Conservation (phyloP, 2,797 vertebrate species). For the Hypotaenidia okinawae region DNA sequence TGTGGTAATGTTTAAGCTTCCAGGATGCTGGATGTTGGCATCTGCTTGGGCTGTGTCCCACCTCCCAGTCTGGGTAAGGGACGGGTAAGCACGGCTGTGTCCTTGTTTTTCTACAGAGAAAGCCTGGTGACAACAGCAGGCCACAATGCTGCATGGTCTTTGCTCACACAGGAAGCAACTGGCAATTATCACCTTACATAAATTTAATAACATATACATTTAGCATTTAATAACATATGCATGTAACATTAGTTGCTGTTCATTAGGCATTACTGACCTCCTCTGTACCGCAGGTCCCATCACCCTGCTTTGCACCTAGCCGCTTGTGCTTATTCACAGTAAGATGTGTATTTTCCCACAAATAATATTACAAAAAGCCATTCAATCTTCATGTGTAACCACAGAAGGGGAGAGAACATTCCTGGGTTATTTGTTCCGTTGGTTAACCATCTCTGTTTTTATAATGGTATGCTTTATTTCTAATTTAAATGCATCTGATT, state of each 20-base stretch:
- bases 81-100: neutral
- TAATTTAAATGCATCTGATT: neutral
- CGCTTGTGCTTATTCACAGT: neutral
- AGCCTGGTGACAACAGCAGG: neutral
- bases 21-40: neutral
- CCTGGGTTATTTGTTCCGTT: neutral
- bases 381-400: neutral
- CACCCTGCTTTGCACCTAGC: neutral
- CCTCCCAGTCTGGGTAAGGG: neutral
- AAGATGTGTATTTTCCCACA: neutral
- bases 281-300: neutral
- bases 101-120: neutral
- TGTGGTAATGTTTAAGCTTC: neutral
- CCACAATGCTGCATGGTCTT: neutral
- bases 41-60: neutral
- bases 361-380: neutral
- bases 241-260: neutral
- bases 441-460: neutral
- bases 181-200: neutral
- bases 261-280: neutral
- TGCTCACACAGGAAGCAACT: neutral
- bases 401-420: neutral
- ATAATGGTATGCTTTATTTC: neutral
- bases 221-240: neutral
- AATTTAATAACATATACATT: neutral